Base-by-base conservation (phyloP, 2,888 invertebrate species). In the Dryobota labecula region DNA sequence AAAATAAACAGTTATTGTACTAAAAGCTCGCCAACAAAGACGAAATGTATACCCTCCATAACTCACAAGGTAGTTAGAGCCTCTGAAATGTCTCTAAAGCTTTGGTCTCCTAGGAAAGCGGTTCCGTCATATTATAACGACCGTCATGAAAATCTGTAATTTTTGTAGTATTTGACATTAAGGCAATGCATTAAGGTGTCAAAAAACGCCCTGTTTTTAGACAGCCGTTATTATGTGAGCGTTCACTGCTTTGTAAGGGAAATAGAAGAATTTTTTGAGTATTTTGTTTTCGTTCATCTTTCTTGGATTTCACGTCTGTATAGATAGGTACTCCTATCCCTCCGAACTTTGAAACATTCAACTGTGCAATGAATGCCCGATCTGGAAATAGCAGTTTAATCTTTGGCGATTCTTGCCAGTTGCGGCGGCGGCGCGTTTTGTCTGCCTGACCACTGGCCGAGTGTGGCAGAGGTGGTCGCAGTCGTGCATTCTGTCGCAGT, bases 401-500 rank as follows among this genome's bases (percentile, higher is more conserved):
- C 88, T 89, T 76, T 90, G 90, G 6, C 76, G 73, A 77, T 56
- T 60, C 68, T 70, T 78, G 83, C 81, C 73, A 64, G 81, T 75
- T 68, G 86, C 81, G 86, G 88, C 86, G 89, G 88, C 90, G 92
- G 88, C 89, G 90, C 86, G 87, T 85, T 84, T 86, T 86, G 88
- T 86, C 87, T 87, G 90, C 87, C 91, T 94, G 94, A 94, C 94
- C 94, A 92, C 87, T 93, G 94, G 88, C 90, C 93, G 90, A 87
- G 82, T 87, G 84, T 84, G 87, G 88, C 86, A 84, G 89, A 86
- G 88, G 86, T 86, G 88, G 88, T 84, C 86, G 87, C 86, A 71
- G 87, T 84, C 86, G 87, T 88, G 88, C 91, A 92, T 91, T 92
- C 91, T 89, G 85, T 89, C 92, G 88, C 92, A 90, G 91, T 93